phyloP scores from a whole-genome alignment of 2,113 vertebrate genomes.

The Aix galericulata region DNA sequence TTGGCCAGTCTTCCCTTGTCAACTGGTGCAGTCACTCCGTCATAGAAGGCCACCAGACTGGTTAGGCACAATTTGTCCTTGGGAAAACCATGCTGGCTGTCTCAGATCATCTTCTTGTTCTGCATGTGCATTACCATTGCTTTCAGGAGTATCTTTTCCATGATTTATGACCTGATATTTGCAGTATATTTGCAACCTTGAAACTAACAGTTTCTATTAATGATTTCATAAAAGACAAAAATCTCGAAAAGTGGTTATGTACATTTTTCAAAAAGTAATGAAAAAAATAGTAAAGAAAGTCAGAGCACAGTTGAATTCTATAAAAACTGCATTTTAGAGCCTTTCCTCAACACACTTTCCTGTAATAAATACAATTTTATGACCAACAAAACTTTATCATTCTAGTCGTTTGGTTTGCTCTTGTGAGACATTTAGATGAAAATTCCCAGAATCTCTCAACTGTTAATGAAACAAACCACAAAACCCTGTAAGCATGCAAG shows the following conservation, averaged over 20 bases:
- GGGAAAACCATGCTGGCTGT: too few relatives aligned
- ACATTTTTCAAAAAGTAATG: background rate
- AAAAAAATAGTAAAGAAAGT: background rate
- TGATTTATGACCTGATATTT: background rate
- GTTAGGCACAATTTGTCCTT: too few relatives aligned
- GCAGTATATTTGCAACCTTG: background rate
- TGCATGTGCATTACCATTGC: too few relatives aligned
- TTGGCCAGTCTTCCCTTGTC: too few relatives aligned
- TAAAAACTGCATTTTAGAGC: background rate
- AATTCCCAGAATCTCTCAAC: background rate
- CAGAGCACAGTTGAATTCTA: background rate
- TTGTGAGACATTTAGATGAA: background rate
- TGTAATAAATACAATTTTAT: conserved; percentile 16
- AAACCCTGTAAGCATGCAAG: background rate
- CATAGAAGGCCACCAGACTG: too few relatives aligned
- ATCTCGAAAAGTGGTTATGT: background rate
- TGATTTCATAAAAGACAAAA: background rate
- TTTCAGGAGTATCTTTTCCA: background rate
- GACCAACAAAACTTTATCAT: background rate
- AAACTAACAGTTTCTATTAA: background rate
- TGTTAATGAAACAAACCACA: background rate
- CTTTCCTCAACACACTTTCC: background rate
- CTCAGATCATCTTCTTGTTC: too few relatives aligned
- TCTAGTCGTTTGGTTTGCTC: background rate
- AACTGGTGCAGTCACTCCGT: too few relatives aligned